A percentile compares a stretch with the other conserved stretches of the same genome.
Evolutionary conservation across 2,888 invertebrate genomes (phyloP).

Genomic region (Himalopsyche tibetana): DNA sequence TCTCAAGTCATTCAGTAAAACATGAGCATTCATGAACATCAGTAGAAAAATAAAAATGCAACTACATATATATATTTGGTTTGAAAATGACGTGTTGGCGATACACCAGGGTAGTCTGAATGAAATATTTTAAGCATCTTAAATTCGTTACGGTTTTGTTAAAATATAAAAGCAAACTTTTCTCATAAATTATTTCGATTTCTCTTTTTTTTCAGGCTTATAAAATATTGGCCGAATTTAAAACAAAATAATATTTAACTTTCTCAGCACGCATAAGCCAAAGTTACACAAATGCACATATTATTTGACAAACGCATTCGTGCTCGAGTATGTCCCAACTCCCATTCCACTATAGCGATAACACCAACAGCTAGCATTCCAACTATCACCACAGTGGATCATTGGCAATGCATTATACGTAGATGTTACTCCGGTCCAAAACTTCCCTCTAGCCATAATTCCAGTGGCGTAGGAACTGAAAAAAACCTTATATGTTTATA

Average conservation of each 20-base stretch:
- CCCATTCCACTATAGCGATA: not conserved
- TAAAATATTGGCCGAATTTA: not conserved
- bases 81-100: too few relatives aligned
- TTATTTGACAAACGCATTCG: constrained; percentile 35
- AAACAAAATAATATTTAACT: not conserved
- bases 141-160: too few relatives aligned
- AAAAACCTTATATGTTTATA: too few relatives aligned
- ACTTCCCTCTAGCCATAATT: not conserved
- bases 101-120: too few relatives aligned
- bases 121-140: too few relatives aligned
- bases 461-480: too few relatives aligned
- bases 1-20: too few relatives aligned
- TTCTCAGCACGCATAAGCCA: not conserved
- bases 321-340: constrained; percentile 19
- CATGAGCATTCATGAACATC: too few relatives aligned
- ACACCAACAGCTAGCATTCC: constrained; percentile 47
- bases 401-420: constrained; percentile 51
- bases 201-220: not conserved
- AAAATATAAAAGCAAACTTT: too few relatives aligned
- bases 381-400: constrained; percentile 53
- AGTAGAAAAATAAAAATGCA: too few relatives aligned
- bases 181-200: too few relatives aligned
- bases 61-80: too few relatives aligned
- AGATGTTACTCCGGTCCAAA: not conserved
- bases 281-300: constrained; percentile 9